phyloP scores from a whole-genome alignment of 2,797 vertebrate species.

The Lacerta agilis region DNA sequence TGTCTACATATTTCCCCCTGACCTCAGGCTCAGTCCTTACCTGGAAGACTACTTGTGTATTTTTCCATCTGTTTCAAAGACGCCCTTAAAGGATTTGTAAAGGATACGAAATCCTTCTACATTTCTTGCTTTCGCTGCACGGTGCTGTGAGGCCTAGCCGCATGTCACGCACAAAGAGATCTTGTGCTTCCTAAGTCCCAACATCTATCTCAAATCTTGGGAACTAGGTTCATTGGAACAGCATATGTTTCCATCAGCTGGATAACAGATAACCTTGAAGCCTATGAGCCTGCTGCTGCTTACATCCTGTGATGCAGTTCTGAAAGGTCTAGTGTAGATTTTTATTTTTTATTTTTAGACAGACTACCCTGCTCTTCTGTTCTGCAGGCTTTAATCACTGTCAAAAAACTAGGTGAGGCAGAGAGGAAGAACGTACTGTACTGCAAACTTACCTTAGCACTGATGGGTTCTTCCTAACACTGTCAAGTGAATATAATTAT shows the following conservation, averaged over 20 bases:
- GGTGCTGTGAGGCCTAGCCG: background rate
- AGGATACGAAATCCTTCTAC: background rate
- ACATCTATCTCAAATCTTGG: background rate
- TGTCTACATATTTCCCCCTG: background rate
- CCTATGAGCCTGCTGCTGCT: constrained; percentile 30
- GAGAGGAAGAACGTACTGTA: constrained; percentile 58
- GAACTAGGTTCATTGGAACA: background rate
- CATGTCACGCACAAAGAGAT: background rate
- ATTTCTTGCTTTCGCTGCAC: background rate
- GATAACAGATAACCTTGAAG: constrained; percentile 28
- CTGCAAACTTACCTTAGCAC: constrained; percentile 49
- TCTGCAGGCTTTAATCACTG: constrained; percentile 68
- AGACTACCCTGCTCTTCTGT: constrained; percentile 38
- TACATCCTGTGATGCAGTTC: constrained; percentile 33
- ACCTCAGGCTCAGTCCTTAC: background rate
- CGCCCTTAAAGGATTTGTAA: background rate
- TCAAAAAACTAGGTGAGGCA: constrained; percentile 67
- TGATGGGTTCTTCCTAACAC: constrained; percentile 38
- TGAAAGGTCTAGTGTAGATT: constrained; percentile 48
- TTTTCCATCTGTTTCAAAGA: background rate
- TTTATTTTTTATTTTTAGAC: constrained; percentile 15
- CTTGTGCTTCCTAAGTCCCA: background rate
- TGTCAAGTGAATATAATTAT: constrained; percentile 41
- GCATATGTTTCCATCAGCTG: background rate
- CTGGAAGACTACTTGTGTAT: background rate